Evolutionary conservation across 1,140 invertebrate species (phyloP).

Genomic region (Aphaenogaster floridana): DNA sequence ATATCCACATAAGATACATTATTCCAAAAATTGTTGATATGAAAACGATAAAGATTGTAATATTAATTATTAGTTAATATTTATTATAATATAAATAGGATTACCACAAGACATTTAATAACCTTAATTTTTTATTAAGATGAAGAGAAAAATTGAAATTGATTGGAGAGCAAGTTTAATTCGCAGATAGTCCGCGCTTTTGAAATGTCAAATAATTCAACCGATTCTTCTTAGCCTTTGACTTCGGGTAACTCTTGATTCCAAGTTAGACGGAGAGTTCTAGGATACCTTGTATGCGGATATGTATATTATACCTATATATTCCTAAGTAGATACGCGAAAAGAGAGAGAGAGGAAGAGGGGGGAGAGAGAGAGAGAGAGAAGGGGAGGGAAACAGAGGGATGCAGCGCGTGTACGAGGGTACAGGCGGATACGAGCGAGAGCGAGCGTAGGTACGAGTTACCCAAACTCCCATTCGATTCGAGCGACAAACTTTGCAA

Average conservation of each 20-base stretch:
- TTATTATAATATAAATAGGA: not conserved
- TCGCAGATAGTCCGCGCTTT: not conserved
- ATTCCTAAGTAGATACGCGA: constrained; percentile 44
- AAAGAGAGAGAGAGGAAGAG: not conserved
- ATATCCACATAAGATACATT: not conserved
- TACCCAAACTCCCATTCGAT: constrained; percentile 80
- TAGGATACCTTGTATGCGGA: constrained; percentile 28
- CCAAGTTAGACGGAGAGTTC: not conserved
- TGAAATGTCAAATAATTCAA: constrained; percentile 25
- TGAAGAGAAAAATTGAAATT: constrained; percentile 3
- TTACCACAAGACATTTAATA: not conserved
- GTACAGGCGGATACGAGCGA: constrained; percentile 48
- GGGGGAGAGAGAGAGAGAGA: not conserved
- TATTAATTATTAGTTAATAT: not conserved
- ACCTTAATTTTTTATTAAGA: not conserved
- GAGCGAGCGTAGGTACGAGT: constrained; percentile 73
- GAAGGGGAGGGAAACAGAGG: constrained; percentile 26
- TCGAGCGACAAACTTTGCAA: constrained; percentile 80
- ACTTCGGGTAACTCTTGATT: constrained; percentile 23
- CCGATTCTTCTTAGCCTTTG: not conserved
- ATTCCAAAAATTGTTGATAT: not conserved
- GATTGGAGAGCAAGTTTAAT: not conserved
- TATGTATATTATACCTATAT: constrained; percentile 56
- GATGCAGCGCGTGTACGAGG: constrained; percentile 41
- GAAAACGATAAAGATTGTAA: not conserved